A percentile compares a stretch with the other conserved stretches of the same genome.
phyloP scores from a whole-genome alignment of 2,113 vertebrate species.

The Silurus asotus region DNA sequence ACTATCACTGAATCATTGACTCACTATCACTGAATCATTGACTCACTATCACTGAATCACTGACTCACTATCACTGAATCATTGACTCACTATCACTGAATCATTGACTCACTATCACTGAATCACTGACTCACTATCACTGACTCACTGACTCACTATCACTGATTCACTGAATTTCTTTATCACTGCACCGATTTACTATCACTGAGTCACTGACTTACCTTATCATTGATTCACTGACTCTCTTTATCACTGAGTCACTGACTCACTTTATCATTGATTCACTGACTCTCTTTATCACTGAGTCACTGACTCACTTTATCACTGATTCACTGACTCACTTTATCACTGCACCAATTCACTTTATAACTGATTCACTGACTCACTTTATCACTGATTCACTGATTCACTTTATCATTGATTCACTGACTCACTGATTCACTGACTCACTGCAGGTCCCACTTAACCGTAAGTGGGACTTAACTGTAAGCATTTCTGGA shows the following conservation, averaged over 20 bases:
- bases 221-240: too few relatives aligned
- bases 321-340: background rate
- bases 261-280: background rate
- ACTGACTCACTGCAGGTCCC: background rate
- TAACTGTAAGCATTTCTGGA: too few relatives aligned
- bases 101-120: too few relatives aligned
- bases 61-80: background rate
- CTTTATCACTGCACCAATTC: too few relatives aligned
- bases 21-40: too few relatives aligned
- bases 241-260: background rate
- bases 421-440: background rate
- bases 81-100: background rate
- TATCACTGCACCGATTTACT: background rate
- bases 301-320: background rate
- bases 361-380: background rate
- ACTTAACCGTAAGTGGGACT: too few relatives aligned
- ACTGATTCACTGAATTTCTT: too few relatives aligned
- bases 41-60: background rate
- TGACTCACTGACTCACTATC: background rate
- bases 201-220: too few relatives aligned
- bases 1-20: background rate
- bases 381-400: background rate
- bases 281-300: background rate
- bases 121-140: background rate
- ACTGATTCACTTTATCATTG: background rate